Base-by-base conservation (phyloP, 2,888 invertebrate species). In the Drosophila yooni region DNA sequence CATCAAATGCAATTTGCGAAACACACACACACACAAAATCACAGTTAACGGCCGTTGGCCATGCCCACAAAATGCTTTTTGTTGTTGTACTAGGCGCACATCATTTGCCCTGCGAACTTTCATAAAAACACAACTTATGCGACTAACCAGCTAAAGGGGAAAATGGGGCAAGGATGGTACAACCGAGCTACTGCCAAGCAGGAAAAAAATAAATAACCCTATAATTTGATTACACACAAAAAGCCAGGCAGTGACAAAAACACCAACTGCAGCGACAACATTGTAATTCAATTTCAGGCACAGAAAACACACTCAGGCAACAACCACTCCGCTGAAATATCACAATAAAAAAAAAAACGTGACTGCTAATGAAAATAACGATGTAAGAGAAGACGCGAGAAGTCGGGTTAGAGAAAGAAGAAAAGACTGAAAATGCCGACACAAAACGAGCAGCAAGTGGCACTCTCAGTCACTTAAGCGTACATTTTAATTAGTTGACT, bases 251-350 rank as follows among this genome's bases (percentile, higher is more conserved):
- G 33, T 48, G 53, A 33, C 74, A 84, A 70, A 56, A 80, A 74
- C 56, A 61, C 25, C 60, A 72, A 54, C 67, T 65, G 73, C 75
- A 69, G 74, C 73, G 83, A 86, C 86, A 83, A 75, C 89, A 72
- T 83, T 81, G 81, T 84, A 88, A 84, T 88, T 88, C 76, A 85
- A 88, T 84, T 84, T 82, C 73, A 66, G 61, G 73, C 61, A 61
- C 83, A 74, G 86, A 70, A 88, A 88, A 81, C 69, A 70, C 88
- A 80, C 69, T 69, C 58, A 72, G 58, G 51, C 66, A 81, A 51
- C 63, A 83, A 66, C 60, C 40, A 52, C 57, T 50, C 57, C 27
- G 33, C 43, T 33, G 36, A 75, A 65, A 43, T 13, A 57, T 7
- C 7, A 25, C 18, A 58, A 54, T 18, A n/a, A 34, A 36, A 59